Evolutionary conservation across 2,797 vertebrate species (phyloP).

Genomic region (Danio aesculapii): DNA sequence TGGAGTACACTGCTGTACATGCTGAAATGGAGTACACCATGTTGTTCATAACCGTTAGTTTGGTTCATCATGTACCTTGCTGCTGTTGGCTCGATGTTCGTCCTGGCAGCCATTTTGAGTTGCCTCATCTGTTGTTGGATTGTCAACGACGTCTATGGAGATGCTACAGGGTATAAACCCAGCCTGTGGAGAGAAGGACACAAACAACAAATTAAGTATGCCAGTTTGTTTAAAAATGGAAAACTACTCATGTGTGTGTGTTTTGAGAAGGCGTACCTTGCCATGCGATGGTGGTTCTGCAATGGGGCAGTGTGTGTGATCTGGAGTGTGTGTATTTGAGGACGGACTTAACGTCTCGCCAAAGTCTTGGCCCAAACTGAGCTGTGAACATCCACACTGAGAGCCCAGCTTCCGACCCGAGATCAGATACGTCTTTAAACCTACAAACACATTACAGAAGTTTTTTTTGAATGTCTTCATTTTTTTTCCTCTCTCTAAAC

Average conservation of each 20-base stretch:
- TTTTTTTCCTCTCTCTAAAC: too few relatives aligned
- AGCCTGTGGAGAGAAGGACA: constrained; percentile 71
- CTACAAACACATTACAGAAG: constrained; percentile 74
- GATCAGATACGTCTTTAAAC: constrained; percentile 95
- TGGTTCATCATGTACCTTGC: constrained; percentile 77
- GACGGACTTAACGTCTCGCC: constrained; percentile 69
- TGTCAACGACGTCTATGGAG: constrained; percentile 74
- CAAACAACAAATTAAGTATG: neutral
- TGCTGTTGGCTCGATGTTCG: constrained; percentile 81
- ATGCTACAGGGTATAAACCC: constrained; percentile 81
- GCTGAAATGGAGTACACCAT: neutral
- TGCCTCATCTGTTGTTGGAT: constrained; percentile 80
- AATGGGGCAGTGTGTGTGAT: constrained; percentile 73
- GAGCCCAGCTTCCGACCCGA: constrained; percentile 87
- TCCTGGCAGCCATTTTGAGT: constrained; percentile 85
- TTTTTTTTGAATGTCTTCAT: too few relatives aligned
- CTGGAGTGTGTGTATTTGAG: constrained; percentile 71
- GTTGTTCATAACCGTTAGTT: neutral
- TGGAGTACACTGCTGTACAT: too few relatives aligned
- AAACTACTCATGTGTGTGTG: neutral
- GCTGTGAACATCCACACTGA: constrained; percentile 85
- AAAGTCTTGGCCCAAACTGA: constrained; percentile 76
- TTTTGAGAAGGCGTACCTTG: constrained; percentile 37
- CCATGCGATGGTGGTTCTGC: constrained; percentile 56
- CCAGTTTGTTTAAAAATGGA: too few relatives aligned